Conservation (phyloP, 2,113 vertebrate genomes). For the Anguilla japonica region DNA sequence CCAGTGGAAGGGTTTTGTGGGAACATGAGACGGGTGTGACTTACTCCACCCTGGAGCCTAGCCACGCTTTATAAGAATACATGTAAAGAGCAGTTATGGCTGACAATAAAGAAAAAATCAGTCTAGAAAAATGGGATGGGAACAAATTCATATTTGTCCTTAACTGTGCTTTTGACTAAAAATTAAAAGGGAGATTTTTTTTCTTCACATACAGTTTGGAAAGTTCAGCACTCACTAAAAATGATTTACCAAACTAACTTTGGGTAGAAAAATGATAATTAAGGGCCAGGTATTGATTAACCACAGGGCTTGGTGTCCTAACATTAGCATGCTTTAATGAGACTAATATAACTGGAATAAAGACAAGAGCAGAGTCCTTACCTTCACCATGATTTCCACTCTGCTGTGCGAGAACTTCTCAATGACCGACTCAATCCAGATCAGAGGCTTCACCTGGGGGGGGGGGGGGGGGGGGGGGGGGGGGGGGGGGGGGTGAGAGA, state of each 20-base stretch:
- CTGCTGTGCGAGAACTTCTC: constrained; percentile 94
- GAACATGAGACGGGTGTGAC: neutral
- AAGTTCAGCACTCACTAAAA: too few relatives aligned
- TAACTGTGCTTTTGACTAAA: too few relatives aligned
- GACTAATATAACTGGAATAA: neutral
- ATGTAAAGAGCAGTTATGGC: too few relatives aligned
- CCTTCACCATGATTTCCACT: constrained; percentile 94
- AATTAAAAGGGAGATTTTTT: too few relatives aligned
- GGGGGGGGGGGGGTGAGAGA: neutral
- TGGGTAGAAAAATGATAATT: neutral
- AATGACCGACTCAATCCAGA: constrained; percentile 94
- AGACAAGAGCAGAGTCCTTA: constrained; percentile 39
- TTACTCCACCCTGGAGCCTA: neutral
- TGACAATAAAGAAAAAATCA: too few relatives aligned
- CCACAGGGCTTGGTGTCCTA: neutral
- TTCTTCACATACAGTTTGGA: too few relatives aligned
- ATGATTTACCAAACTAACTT: too few relatives aligned
- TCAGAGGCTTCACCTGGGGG: constrained; percentile 85
- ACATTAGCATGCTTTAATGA: neutral
- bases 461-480: too few relatives aligned
- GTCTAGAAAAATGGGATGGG: too few relatives aligned
- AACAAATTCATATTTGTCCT: too few relatives aligned
- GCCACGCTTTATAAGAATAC: neutral
- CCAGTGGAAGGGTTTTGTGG: neutral
- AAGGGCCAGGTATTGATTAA: neutral